These are phyloP conservation scores for Mechanitis messenoides DNA, from an alignment of 2,888 invertebrate species.

Conservation along the genomic window DNA sequence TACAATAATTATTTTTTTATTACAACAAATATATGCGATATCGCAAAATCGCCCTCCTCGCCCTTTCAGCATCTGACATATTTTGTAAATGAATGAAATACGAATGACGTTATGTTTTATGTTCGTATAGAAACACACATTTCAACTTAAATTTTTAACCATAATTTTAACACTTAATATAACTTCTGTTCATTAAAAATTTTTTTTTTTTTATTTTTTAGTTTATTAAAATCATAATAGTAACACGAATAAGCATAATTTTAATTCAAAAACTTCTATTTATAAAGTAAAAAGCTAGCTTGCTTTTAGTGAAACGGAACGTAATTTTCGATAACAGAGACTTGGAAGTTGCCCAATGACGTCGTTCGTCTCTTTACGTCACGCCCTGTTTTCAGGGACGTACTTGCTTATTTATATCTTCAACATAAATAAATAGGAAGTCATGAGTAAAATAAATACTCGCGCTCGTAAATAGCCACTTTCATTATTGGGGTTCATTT, in stretches of 20 bases:
- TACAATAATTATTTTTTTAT: slow-evolving; percentile 45
- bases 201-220: too few relatives aligned
- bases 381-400: slow-evolving; percentile 71
- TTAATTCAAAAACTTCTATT: background rate
- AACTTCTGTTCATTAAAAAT: background rate
- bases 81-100: slow-evolving; percentile 49
- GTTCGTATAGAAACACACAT: slow-evolving; percentile 6
- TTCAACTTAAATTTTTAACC: background rate
- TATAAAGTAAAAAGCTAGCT: background rate
- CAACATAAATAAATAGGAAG: slow-evolving; percentile 49
- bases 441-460: slow-evolving; percentile 38
- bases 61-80: slow-evolving; percentile 60
- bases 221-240: too few relatives aligned
- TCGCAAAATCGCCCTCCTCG: slow-evolving; percentile 48
- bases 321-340: slow-evolving; percentile 34
- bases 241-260: too few relatives aligned
- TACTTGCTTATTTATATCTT: slow-evolving; percentile 60
- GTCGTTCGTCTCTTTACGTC: slow-evolving; percentile 61
- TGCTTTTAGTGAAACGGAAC: slow-evolving; percentile 45
- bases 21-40: slow-evolving; percentile 42
- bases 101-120: slow-evolving; percentile 52
- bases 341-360: slow-evolving; percentile 56
- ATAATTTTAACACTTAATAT: background rate
- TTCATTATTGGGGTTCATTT: slow-evolving; percentile 7
- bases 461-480: slow-evolving; percentile 19